phyloP scores from a whole-genome alignment of 35 echinoderm and acorn worm genomes.

The Apostichopus japonicus region DNA sequence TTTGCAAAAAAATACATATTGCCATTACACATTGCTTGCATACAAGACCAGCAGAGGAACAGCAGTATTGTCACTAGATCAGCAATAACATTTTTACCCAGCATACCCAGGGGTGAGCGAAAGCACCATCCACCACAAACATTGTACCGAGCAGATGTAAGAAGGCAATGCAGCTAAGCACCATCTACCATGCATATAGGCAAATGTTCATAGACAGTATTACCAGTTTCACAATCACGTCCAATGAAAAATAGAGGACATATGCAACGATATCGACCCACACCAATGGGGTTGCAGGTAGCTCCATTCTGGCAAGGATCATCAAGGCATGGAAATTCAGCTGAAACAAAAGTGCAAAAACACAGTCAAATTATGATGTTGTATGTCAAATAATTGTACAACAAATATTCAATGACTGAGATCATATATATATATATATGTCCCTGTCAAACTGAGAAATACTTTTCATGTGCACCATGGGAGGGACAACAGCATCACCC shows the following conservation, averaged over 20 bases:
- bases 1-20: no score
- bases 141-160: neutral
- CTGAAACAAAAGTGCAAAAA: neutral
- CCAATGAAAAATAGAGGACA: conserved; percentile 55
- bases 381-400: no score
- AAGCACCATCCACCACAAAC: neutral
- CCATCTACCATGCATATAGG: neutral
- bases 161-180: neutral
- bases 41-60: no score
- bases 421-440: no score
- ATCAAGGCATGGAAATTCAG: conserved; percentile 22
- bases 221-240: conserved; percentile 34
- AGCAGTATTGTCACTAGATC: no score
- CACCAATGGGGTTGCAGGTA: conserved; percentile 60
- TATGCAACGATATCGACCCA: conserved; percentile 37
- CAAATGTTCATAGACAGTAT: neutral
- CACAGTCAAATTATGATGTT: neutral
- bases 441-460: no score
- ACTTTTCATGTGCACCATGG: no score
- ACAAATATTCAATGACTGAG: no score
- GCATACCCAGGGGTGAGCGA: no score
- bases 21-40: no score
- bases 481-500: no score
- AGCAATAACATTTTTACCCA: no score
- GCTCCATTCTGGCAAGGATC: conserved; percentile 77